Percentiles rank a stretch among this genome's conserved stretches.
Conservation (phyloP, 53 echinoderm and acorn worm genomes). For the Arbacia lixula region DNA sequence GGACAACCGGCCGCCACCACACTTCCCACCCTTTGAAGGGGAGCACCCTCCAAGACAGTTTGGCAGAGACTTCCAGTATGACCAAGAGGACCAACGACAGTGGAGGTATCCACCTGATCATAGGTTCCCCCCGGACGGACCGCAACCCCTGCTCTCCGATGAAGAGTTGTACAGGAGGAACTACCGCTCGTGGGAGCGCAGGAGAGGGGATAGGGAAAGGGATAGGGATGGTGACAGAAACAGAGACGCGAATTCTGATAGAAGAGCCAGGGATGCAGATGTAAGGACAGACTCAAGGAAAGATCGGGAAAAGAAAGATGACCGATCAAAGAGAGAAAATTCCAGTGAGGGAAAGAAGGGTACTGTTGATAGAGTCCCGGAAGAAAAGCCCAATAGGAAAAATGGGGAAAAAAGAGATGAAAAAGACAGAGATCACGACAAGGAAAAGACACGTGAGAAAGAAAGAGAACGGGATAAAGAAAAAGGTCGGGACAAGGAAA, state of each 20-base stretch:
- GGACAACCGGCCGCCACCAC: background rate
- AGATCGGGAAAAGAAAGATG: conserved; percentile 52
- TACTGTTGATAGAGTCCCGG: conserved; percentile 1
- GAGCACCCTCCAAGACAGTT: conserved; percentile 25
- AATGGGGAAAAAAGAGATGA: conserved; percentile 28
- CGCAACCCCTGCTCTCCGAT: conserved; percentile 10
- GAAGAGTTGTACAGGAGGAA: background rate
- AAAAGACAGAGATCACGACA: conserved; percentile 13
- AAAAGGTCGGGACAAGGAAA: conserved; percentile 26
- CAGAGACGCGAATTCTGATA: background rate
- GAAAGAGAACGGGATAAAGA: conserved; percentile 50
- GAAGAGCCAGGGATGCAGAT: background rate
- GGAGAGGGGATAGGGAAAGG: conserved; percentile 62
- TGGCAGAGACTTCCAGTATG: conserved; percentile 14
- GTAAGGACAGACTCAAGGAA: background rate
- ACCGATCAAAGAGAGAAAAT: conserved; percentile 42
- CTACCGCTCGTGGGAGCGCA: too few species aligned
- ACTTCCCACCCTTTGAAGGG: conserved; percentile 23
- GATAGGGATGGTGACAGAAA: conserved; percentile 50
- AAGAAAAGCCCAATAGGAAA: conserved; percentile 7
- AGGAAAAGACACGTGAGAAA: background rate
- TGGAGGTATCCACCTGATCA: conserved; percentile 24
- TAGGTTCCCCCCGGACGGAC: conserved; percentile 57
- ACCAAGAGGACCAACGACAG: conserved; percentile 5
- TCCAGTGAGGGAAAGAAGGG: conserved; percentile 15